Evolutionary conservation across 2,797 vertebrate genomes (phyloP).

Genomic region (Ataeniobius toweri): DNA sequence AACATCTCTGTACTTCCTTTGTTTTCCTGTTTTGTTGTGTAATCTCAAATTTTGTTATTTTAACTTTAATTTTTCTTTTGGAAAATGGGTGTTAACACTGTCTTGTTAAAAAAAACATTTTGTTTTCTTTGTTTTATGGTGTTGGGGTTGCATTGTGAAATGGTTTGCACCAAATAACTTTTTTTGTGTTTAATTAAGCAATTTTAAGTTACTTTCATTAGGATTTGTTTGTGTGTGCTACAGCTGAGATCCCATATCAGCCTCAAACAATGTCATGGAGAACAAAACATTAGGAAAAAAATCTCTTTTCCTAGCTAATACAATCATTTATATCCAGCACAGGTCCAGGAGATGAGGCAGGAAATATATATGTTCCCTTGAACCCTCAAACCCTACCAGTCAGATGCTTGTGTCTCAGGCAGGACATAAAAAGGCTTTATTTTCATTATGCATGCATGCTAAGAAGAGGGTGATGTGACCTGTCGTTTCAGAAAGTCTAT

Average conservation of each 20-base stretch:
- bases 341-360: conserved; percentile 67
- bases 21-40: not conserved
- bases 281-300: conserved; percentile 73
- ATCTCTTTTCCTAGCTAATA: conserved; percentile 65
- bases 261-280: conserved; percentile 64
- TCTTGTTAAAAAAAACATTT: not conserved
- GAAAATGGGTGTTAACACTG: not conserved
- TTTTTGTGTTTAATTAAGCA: conserved; percentile 30
- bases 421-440: conserved; percentile 71
- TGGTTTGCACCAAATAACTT: conserved; percentile 21
- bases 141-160: not conserved
- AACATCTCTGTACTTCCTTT: not conserved
- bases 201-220: conserved; percentile 59
- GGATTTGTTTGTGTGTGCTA: conserved; percentile 20
- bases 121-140: not conserved
- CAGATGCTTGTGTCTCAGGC: conserved; percentile 78
- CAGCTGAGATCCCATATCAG: conserved; percentile 62
- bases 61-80: not conserved
- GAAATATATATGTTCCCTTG: conserved; percentile 72
- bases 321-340: conserved; percentile 67
- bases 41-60: not conserved
- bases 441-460: conserved; percentile 80
- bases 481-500: conserved; percentile 84
- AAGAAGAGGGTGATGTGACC: conserved; percentile 78
- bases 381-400: conserved; percentile 77